Base-by-base conservation (phyloP, 1,140 invertebrate genomes). In the Megalopta genalis region DNA sequence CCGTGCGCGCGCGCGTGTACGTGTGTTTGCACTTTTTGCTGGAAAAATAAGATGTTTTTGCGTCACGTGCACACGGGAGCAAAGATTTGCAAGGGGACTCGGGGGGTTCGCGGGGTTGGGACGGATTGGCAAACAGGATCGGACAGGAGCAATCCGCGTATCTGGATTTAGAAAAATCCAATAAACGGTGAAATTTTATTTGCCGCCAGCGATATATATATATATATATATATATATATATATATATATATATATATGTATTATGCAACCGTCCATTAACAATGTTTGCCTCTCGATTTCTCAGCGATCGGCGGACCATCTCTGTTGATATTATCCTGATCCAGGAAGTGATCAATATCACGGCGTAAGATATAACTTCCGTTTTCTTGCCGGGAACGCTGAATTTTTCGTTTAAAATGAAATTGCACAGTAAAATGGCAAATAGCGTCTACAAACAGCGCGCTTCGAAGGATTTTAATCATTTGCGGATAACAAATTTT, bases 21-120 rank as follows among this genome's bases (percentile, higher is more conserved):
- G 14, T n/a, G 32, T 23, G 16, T 59, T 57, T 21, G 39, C 4
- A 52, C 42, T n/a, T 64, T 27, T 37, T 25, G 21, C 8, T 6
- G 37, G 57, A 37, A 27, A 72, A 78, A 71, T 52, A 42, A 65
- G 60, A 69, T 57, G 21, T 60, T 46, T 60, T 59, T 32, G 2
- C 37, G 4, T 21, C 23, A 39, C 14, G 3, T 52, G 49, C n/a
- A 57, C 3, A 23, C 39, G 23, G n/a, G 23, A 46, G 64, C n/a
- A 52, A 66, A 59, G 32, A 27, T 16, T 59, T 0, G 37, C 37
- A 2, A 57, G 8, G 54, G 18, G 21, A 18, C 0, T 6, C 5
- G 64, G 5, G 49, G 16, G 16, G 49, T 3, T 4, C 14, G 49
- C 16, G 16, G 49, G 49, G 14, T 16, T 2, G 37, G 6, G 21